These are phyloP conservation scores for Cynodonichthys magdalenae DNA, from an alignment of 2,797 vertebrate species.

Conservation along the genomic window DNA sequence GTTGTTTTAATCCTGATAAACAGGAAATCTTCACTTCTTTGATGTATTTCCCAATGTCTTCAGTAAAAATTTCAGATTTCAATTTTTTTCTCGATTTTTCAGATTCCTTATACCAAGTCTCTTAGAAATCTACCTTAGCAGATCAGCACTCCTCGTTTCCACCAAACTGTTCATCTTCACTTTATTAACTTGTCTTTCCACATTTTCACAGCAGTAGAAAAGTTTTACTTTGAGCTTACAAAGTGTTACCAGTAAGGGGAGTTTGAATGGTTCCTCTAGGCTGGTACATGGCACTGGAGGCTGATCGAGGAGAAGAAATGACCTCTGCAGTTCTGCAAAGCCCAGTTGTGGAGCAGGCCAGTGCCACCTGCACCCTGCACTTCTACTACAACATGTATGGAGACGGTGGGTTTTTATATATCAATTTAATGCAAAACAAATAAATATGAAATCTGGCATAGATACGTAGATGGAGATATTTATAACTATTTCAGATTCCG, in stretches of 20 bases:
- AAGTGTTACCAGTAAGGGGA: not conserved
- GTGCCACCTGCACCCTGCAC: constrained; percentile 70
- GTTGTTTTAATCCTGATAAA: constrained; percentile 1
- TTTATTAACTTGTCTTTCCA: no score
- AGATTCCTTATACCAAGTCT: not conserved
- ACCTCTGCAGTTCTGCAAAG: constrained; percentile 74
- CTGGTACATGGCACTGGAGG: constrained; percentile 78
- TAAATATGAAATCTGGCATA: no score
- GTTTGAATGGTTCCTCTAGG: constrained; percentile 51
- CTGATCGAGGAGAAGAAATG: constrained; percentile 44
- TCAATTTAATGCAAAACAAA: no score
- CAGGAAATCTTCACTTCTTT: constrained; percentile 5
- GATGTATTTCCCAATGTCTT: not conserved
- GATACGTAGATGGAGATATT: not conserved
- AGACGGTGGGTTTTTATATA: constrained; percentile 61
- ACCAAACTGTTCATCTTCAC: not conserved
- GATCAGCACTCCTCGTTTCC: not conserved
- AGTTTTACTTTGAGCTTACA: not conserved
- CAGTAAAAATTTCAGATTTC: not conserved
- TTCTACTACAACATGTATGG: constrained; percentile 81
- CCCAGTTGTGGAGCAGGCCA: constrained; percentile 71
- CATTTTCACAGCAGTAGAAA: not conserved
- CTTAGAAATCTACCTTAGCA: not conserved
- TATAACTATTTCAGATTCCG: constrained; percentile 53
- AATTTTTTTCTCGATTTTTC: not conserved